Evolutionary conservation across 2,888 invertebrate genomes (phyloP), one percentile per base, ranked within the genome.

Genomic region (Pogonocherus hispidulus): DNA sequence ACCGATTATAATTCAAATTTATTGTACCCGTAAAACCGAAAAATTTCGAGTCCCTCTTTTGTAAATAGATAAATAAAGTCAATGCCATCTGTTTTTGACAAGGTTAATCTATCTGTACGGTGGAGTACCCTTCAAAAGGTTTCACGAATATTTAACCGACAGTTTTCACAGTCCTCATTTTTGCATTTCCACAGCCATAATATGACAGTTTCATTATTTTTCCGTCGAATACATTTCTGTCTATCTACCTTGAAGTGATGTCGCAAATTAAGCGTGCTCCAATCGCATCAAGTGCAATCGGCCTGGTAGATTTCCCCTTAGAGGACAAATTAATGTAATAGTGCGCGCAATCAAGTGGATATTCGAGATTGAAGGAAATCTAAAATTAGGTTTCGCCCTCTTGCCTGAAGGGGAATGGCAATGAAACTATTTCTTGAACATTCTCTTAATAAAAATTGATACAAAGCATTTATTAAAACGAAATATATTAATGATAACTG

Each of bases 261-360:
- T n/a, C 23, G 14, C 6, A 51, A 49, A 51, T 51, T 51, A 51
- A 51, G 49, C 49, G 23, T 51, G 49, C 23, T 23, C 23, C n/a
- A 51, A 51, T 23, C 49, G 23, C 49, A 23, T 51, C 49, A 51
- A 51, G 49, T 51, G 49, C n/a, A 51, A 51, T 51, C 23, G 49
- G 49, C 22, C 23, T 51, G n/a, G 49, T 51, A 51, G 23, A 51
- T 22, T 51, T 51, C 49, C 49, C 49, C 49, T 49, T 22, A 23
- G n/a, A 51, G 49, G n/a, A 14, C 14, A 51, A 51, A 51, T 51
- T 51, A 51, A 51, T 51, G 14, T 51, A 51, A 51, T 51, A n/a
- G 49, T 23, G 14, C n/a, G 23, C 23, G 49, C 49, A 51, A 51
- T 23, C 49, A 51, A 23, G 23, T 51, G 49, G 22, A 51, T 32